A percentile compares a stretch with the other conserved stretches of the same genome.
These are phyloP conservation scores for Cephus spinipes DNA, from an alignment of 2,888 invertebrate genomes.

Conservation along the genomic window DNA sequence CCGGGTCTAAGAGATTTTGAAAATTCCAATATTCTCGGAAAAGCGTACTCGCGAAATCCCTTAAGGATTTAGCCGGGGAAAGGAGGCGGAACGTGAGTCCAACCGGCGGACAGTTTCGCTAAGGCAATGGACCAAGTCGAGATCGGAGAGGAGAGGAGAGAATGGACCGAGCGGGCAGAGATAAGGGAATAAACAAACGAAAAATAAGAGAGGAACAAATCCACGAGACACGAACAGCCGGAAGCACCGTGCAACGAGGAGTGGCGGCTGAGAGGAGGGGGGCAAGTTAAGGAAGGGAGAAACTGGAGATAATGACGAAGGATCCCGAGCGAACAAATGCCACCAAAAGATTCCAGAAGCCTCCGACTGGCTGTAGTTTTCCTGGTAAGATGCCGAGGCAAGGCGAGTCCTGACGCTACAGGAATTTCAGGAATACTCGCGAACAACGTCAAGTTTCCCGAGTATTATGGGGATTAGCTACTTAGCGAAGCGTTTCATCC, in stretches of 20 bases:
- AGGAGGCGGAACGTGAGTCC: constrained; percentile 28
- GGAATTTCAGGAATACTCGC: not conserved
- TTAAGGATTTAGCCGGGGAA: constrained; percentile 32
- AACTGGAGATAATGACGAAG: not conserved
- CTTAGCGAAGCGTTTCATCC: not conserved
- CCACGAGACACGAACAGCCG: constrained; percentile 8
- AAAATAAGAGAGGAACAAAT: not conserved
- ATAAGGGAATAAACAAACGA: constrained; percentile 11
- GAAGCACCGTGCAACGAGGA: constrained; percentile 11
- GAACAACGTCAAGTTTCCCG: not conserved
- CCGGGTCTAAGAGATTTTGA: constrained; percentile 36
- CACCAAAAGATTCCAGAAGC: not conserved
- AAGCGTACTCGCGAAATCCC: constrained; percentile 31
- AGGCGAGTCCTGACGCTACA: not conserved
- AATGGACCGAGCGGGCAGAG: constrained; percentile 9
- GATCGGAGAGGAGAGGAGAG: constrained; percentile 21
- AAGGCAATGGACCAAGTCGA: constrained; percentile 40
- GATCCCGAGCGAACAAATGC: not conserved
- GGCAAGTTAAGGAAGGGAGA: not conserved
- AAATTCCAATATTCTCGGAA: constrained; percentile 52
- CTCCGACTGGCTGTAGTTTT: not conserved
- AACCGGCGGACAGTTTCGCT: constrained; percentile 42
- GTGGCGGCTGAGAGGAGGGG: too few species aligned
- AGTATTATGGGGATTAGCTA: not conserved
- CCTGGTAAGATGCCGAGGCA: not conserved